Evolutionary conservation across 1,140 invertebrate genomes (phyloP).

Genomic region (Melanaphis sacchari): DNA sequence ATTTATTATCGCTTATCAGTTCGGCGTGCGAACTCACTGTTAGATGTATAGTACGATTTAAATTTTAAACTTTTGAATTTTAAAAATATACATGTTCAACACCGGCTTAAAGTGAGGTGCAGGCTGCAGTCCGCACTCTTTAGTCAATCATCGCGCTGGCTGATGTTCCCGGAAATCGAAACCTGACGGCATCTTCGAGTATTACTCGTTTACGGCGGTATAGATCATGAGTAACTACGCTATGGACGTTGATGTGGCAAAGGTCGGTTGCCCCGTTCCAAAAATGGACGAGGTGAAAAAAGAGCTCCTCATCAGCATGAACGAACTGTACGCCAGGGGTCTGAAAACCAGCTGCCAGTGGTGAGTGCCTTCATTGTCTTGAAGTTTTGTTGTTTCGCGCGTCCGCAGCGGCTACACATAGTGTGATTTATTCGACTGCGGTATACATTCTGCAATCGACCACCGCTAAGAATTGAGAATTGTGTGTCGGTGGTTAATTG

Average conservation of each 20-base stretch:
- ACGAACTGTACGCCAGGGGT: slow-evolving; percentile 14
- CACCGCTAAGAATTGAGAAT: neutral
- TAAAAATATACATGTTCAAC: neutral
- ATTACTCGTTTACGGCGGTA: neutral
- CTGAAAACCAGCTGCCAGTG: slow-evolving; percentile 44
- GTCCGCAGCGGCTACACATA: too few species aligned
- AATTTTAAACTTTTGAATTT: neutral
- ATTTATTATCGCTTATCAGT: neutral
- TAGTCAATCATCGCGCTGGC: neutral
- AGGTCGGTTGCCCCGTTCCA: neutral
- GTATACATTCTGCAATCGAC: neutral
- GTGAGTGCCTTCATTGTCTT: neutral
- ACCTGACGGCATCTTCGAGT: neutral
- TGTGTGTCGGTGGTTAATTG: neutral
- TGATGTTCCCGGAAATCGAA: neutral
- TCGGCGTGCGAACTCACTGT: neutral
- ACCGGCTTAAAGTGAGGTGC: neutral
- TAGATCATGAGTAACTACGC: slow-evolving; percentile 2
- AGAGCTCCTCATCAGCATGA: slow-evolving; percentile 30
- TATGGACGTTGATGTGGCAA: slow-evolving; percentile 40
- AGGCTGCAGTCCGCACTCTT: neutral
- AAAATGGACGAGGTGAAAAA: slow-evolving; percentile 39
- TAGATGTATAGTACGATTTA: neutral
- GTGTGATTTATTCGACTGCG: neutral
- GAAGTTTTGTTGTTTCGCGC: neutral